These are phyloP conservation scores for Platycnemis pennipes DNA, from an alignment of 2,888 invertebrate species.

Conservation along the genomic window DNA sequence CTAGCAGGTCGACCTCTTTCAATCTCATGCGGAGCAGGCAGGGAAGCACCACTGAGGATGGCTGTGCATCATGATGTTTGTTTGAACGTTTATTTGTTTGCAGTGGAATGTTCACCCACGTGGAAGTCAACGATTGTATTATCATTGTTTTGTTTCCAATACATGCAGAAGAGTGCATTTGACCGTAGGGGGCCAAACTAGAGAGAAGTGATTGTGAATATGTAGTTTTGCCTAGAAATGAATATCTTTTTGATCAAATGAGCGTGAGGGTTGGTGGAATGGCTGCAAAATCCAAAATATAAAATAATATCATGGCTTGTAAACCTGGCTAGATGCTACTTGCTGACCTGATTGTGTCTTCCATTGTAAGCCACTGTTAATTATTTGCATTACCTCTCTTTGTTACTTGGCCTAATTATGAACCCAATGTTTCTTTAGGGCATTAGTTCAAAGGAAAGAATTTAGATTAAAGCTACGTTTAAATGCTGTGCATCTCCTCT, in stretches of 20 bases:
- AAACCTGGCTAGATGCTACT: neutral
- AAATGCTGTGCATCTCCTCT: neutral
- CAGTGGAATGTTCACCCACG: neutral
- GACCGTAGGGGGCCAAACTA: constrained; percentile 25
- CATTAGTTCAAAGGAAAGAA: neutral
- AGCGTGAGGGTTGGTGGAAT: neutral
- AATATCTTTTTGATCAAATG: neutral
- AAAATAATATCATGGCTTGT: neutral
- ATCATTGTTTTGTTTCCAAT: neutral
- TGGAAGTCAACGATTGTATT: neutral
- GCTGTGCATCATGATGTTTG: constrained; percentile 70
- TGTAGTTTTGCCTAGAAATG: constrained; percentile 1
- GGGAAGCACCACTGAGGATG: constrained; percentile 71
- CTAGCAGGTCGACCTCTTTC: constrained; percentile 72
- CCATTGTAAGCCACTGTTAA: neutral
- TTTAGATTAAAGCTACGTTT: neutral
- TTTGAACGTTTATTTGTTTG: constrained; percentile 50
- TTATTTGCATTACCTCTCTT: neutral
- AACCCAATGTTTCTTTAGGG: neutral
- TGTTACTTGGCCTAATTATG: neutral
- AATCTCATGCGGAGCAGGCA: constrained; percentile 72
- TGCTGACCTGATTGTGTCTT: neutral
- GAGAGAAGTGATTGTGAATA: neutral
- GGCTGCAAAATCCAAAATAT: neutral
- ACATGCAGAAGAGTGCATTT: constrained; percentile 35